Percentiles rank a stretch among this genome's conserved stretches.
Conservation (phyloP, 2,888 invertebrate species). For the Frankliniella intonsa region DNA sequence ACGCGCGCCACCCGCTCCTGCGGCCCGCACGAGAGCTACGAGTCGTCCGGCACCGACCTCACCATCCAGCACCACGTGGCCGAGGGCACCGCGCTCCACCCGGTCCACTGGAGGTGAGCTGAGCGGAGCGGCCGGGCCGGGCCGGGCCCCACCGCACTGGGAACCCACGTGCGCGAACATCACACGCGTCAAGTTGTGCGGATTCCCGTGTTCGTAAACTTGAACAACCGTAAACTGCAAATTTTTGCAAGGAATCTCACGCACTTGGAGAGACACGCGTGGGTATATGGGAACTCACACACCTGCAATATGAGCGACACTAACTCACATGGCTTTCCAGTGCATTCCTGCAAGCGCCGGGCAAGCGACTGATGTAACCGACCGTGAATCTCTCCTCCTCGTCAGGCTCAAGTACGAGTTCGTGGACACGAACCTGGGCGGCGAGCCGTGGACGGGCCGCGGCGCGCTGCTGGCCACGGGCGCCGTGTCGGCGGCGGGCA, state of each 20-base stretch:
- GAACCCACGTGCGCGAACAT: too few relatives aligned
- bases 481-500: constrained; percentile 36
- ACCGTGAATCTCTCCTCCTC: constrained; percentile 15
- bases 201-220: too few relatives aligned
- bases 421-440: constrained; percentile 72
- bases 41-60: constrained; percentile 49
- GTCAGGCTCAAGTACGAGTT: constrained; percentile 67
- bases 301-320: too few relatives aligned
- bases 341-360: too few relatives aligned
- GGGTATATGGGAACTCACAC: too few relatives aligned
- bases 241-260: too few relatives aligned
- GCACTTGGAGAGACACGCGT: too few relatives aligned
- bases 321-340: too few relatives aligned
- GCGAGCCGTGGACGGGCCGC: constrained; percentile 56
- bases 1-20: constrained; percentile 76
- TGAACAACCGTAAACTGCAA: too few relatives aligned
- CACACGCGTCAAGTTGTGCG: too few relatives aligned
- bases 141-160: too few relatives aligned
- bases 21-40: constrained; percentile 72
- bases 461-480: constrained; percentile 47
- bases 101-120: constrained; percentile 47
- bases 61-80: constrained; percentile 44
- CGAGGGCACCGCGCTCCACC: constrained; percentile 75
- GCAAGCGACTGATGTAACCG: not conserved
- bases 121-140: not conserved